Evolutionary conservation across 2,113 vertebrate species (phyloP).

Genomic region (Melanocharis versteri): DNA sequence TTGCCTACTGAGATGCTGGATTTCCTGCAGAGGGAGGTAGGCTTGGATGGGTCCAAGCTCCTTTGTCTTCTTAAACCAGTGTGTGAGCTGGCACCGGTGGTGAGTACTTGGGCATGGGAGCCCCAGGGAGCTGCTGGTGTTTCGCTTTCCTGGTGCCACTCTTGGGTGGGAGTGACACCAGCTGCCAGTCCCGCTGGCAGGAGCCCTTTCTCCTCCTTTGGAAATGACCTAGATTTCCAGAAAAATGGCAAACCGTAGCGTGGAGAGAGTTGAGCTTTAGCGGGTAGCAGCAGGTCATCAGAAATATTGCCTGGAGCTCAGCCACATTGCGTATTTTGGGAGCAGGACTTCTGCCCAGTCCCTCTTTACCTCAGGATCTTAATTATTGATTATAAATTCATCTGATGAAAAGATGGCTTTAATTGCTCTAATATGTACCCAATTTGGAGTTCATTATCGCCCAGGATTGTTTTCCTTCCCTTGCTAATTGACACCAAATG

Average conservation of each 20-base stretch:
- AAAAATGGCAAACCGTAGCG: background rate
- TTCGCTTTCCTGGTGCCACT: background rate
- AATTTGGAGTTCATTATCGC: constrained; percentile 67
- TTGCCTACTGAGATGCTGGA: background rate
- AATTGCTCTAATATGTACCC: constrained; percentile 67
- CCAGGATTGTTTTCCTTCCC: constrained; percentile 67
- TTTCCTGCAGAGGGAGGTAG: background rate
- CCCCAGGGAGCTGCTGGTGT: background rate
- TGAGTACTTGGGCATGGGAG: background rate
- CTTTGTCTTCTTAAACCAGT: background rate
- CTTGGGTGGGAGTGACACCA: background rate
- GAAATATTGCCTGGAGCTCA: background rate
- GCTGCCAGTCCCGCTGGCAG: background rate
- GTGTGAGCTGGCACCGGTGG: too few relatives aligned
- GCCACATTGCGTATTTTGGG: constrained; percentile 10
- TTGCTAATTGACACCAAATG: constrained; percentile 65
- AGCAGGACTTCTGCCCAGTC: constrained; percentile 52
- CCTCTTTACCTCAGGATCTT: constrained; percentile 65
- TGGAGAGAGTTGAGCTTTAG: background rate
- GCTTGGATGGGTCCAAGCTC: background rate
- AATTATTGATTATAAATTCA: constrained; percentile 75
- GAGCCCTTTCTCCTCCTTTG: background rate
- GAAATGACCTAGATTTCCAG: background rate
- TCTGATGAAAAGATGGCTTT: constrained; percentile 61
- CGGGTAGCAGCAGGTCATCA: constrained; percentile 3